A percentile compares a stretch with the other conserved stretches of the same genome.
These are phyloP conservation scores for Geodia barretti DNA, from an alignment of 37 sponge, comb jelly and placozoan species.

Conservation along the genomic window DNA sequence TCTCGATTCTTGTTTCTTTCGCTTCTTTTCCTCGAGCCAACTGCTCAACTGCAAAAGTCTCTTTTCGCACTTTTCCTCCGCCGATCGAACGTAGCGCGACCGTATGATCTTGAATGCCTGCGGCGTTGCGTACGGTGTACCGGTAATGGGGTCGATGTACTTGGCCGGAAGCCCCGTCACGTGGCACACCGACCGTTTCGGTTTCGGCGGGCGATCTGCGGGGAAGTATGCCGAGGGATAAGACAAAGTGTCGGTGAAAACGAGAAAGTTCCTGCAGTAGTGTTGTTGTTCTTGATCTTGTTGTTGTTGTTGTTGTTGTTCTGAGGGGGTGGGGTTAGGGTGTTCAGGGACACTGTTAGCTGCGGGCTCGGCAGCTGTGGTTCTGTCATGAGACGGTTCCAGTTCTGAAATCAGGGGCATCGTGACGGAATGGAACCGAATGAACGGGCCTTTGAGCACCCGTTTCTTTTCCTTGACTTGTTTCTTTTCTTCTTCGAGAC, in stretches of 20 bases:
- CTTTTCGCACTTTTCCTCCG: conserved; percentile 79
- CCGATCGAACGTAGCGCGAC: conserved; percentile 60
- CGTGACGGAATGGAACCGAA: conserved; percentile 82
- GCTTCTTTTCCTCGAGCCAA: conserved; percentile 84
- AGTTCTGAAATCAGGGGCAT: conserved; percentile 66
- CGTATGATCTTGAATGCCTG: conserved; percentile 91
- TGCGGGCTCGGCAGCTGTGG: neutral
- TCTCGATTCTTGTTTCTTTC: conserved; percentile 30
- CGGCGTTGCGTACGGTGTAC: conserved; percentile 86
- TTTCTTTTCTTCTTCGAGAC: conserved; percentile 89
- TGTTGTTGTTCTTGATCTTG: conserved; percentile 8
- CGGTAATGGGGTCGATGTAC: conserved; percentile 93
- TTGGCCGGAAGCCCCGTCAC: conserved; percentile 93
- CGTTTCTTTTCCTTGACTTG: conserved; percentile 61
- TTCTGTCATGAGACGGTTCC: neutral
- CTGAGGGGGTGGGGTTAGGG: neutral
- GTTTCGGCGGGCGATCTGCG: neutral
- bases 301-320: neutral
- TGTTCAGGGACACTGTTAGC: neutral
- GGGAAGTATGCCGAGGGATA: conserved; percentile 74
- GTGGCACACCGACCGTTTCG: conserved; percentile 64
- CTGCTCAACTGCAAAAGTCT: conserved; percentile 69
- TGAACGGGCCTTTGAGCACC: conserved; percentile 66
- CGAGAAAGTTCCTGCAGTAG: conserved; percentile 86
- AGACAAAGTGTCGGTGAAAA: conserved; percentile 81